These are phyloP conservation scores for Trematocara nigrifrons DNA, from an alignment of 2,113 vertebrate genomes.

Conservation along the genomic window DNA sequence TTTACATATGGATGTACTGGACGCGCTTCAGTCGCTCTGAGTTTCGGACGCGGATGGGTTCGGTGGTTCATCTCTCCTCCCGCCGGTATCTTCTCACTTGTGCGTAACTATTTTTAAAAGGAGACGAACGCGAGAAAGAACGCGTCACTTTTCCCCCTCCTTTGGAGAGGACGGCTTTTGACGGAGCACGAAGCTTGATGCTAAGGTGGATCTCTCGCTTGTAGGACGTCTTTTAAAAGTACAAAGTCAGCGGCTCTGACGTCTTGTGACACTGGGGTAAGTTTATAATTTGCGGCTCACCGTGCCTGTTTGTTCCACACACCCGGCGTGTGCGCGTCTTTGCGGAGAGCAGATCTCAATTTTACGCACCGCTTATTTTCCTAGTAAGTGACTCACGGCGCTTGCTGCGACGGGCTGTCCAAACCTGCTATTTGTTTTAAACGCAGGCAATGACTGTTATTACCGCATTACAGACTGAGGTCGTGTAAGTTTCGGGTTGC, in stretches of 20 bases:
- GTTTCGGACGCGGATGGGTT: slow-evolving; percentile 31
- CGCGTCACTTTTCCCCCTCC: background rate
- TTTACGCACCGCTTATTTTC: slow-evolving; percentile 36
- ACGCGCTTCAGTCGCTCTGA: slow-evolving; percentile 48
- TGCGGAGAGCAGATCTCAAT: background rate
- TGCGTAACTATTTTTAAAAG: background rate
- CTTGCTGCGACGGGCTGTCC: background rate
- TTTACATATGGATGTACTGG: slow-evolving; percentile 65
- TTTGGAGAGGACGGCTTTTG: slow-evolving; percentile 2
- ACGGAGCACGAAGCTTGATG: background rate
- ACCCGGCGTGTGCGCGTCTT: background rate
- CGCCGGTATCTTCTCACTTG: background rate
- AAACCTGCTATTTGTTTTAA: slow-evolving; percentile 5
- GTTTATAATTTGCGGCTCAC: slow-evolving; percentile 5
- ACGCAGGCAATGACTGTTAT: slow-evolving; percentile 13
- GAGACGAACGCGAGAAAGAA: background rate
- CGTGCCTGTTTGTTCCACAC: background rate
- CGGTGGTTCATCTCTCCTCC: slow-evolving; percentile 23
- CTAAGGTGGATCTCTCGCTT: slow-evolving; percentile 33
- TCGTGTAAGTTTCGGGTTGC: background rate
- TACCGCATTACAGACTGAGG: background rate
- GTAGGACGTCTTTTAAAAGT: slow-evolving; percentile 2
- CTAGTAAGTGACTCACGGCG: background rate
- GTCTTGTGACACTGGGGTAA: slow-evolving; percentile 50
- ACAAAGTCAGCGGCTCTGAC: background rate